phyloP scores from a whole-genome alignment of 2,113 vertebrate species.

The Piaya cayana region DNA sequence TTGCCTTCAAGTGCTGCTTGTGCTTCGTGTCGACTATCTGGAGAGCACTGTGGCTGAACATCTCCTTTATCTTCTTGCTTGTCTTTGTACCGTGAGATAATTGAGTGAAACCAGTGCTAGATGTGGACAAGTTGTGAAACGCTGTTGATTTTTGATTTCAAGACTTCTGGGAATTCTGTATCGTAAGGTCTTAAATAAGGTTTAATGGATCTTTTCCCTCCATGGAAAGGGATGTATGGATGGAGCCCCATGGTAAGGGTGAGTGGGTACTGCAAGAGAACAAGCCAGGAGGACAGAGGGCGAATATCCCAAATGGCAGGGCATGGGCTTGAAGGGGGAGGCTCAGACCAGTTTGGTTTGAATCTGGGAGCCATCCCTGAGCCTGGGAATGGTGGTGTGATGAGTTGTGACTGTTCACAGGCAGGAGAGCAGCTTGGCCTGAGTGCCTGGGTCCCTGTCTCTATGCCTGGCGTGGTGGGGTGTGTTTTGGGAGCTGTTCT shows the following conservation, averaged over 20 bases:
- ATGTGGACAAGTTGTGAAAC: neutral
- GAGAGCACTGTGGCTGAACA: neutral
- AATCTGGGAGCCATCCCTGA: neutral
- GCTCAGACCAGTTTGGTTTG: neutral
- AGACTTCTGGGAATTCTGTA: neutral
- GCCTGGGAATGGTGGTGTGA: neutral
- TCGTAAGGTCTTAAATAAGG: no score
- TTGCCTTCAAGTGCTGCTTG: neutral
- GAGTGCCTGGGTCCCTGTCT: fast-evolving
- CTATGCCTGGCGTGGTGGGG: neutral
- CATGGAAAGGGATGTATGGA: fast-evolving
- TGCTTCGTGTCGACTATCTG: neutral
- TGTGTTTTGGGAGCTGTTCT: neutral
- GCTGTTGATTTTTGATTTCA: neutral
- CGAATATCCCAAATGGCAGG: neutral
- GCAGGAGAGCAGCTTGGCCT: neutral
- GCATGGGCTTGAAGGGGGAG: neutral
- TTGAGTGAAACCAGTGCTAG: neutral
- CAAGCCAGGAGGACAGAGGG: fast-evolving
- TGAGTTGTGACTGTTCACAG: neutral
- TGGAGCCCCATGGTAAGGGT: neutral
- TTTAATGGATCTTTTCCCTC: neutral
- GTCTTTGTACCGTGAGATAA: neutral
- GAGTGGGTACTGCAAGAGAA: fast-evolving
- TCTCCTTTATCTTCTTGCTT: neutral